These are phyloP conservation scores for Noctua janthe DNA, from an alignment of 2,888 invertebrate species.

Conservation along the genomic window DNA sequence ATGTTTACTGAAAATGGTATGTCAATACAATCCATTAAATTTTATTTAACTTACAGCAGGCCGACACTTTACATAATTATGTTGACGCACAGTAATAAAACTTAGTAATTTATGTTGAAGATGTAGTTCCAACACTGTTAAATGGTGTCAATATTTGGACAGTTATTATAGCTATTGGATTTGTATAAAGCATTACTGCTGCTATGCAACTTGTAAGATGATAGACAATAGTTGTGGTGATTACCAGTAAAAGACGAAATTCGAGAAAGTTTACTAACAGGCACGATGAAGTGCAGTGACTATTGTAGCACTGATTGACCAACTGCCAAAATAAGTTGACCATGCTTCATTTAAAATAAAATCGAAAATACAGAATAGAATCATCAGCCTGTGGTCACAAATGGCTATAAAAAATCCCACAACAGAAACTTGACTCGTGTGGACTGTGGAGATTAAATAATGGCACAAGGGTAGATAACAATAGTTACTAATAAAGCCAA, in stretches of 20 bases:
- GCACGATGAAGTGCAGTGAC: not conserved
- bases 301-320: not conserved
- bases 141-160: slow-evolving; percentile 20
- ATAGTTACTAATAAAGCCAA: slow-evolving; percentile 8
- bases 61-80: slow-evolving; percentile 31
- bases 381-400: not conserved
- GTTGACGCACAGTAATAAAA: slow-evolving; percentile 26
- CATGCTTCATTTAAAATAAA: too few relatives aligned
- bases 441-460: slow-evolving; percentile 13
- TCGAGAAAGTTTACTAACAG: not conserved
- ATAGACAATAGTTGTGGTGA: not conserved
- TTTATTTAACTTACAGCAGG: not conserved
- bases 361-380: not conserved
- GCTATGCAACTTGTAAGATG: not conserved
- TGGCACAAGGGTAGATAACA: slow-evolving; percentile 17
- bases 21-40: not conserved
- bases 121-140: slow-evolving; percentile 22
- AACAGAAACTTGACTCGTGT: not conserved
- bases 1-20: not conserved
- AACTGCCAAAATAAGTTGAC: not conserved
- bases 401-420: not conserved
- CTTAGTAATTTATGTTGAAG: slow-evolving; percentile 16
- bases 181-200: slow-evolving; percentile 8
- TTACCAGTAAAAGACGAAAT: not conserved
- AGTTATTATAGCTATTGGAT: slow-evolving; percentile 14